A percentile compares a stretch with the other conserved stretches of the same genome.
These are phyloP conservation scores for Drosophila subpulchrella DNA, from an alignment of 1,140 invertebrate genomes.

Conservation along the genomic window DNA sequence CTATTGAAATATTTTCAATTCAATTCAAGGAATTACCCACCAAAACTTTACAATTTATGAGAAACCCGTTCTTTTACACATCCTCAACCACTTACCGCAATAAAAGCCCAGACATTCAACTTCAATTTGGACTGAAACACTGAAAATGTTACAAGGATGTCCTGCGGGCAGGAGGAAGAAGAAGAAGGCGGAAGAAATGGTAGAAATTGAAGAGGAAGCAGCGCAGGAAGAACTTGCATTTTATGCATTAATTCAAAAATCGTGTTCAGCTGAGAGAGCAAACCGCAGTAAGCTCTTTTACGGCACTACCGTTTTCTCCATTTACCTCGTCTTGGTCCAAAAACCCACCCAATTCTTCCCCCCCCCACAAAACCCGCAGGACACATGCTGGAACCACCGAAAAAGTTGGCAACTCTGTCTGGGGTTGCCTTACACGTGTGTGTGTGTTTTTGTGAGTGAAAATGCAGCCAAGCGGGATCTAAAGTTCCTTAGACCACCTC, in stretches of 20 bases:
- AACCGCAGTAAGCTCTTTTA: slow-evolving; percentile 50
- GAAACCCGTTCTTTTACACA: not conserved
- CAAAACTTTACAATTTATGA: not conserved
- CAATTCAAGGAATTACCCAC: not conserved
- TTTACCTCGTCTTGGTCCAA: too few species aligned
- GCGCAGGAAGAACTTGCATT: slow-evolving; percentile 51
- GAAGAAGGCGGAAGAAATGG: slow-evolving; percentile 2
- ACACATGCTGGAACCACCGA: not conserved
- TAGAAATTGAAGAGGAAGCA: slow-evolving; percentile 22
- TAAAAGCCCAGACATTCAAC: slow-evolving; percentile 56
- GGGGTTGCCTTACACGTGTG: slow-evolving; percentile 8
- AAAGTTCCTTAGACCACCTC: slow-evolving; percentile 27
- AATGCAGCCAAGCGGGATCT: slow-evolving; percentile 25
- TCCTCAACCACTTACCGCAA: slow-evolving; percentile 13
- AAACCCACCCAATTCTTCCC: not conserved
- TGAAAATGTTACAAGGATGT: slow-evolving; percentile 28
- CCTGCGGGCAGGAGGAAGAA: slow-evolving; percentile 3
- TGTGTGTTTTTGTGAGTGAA: slow-evolving; percentile 1
- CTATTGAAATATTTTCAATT: not conserved
- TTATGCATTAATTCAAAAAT: slow-evolving; percentile 76
- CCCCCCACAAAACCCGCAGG: not conserved
- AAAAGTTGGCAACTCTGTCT: slow-evolving; percentile 42
- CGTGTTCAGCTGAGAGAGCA: slow-evolving; percentile 54
- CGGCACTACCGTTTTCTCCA: not conserved
- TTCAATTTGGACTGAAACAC: slow-evolving; percentile 56